These are phyloP conservation scores for Dendrophyllia cribrosa DNA, from an alignment of 64 coral and sea anemone genomes.

Conservation along the genomic window DNA sequence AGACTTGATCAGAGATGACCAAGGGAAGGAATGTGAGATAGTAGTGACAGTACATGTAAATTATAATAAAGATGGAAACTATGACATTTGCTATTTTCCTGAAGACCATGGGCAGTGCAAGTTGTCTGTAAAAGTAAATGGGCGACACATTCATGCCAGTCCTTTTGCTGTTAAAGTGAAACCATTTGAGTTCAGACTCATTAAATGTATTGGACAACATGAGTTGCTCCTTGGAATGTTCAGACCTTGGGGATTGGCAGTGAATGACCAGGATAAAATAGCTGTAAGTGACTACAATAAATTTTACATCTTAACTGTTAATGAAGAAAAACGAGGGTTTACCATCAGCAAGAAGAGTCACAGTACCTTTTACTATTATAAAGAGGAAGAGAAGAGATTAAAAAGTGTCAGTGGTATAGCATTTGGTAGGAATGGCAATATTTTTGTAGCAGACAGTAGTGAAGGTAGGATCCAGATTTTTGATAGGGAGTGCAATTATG, in stretches of 20 bases:
- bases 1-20: neutral
- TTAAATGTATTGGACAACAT: neutral
- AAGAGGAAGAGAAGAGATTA: neutral
- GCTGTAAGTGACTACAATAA: neutral
- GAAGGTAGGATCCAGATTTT: neutral
- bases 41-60: neutral
- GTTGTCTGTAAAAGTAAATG: slow-evolving; percentile 33
- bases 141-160: neutral
- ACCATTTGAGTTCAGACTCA: neutral
- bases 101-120: slow-evolving; percentile 14
- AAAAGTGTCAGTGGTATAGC: neutral
- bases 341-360: no score
- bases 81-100: slow-evolving; percentile 34
- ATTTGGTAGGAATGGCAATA: neutral
- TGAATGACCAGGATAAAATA: slow-evolving; percentile 15
- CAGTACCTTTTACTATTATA: no score
- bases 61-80: slow-evolving; percentile 9
- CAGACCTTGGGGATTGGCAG: neutral
- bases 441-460: neutral
- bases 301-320: no score
- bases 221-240: neutral
- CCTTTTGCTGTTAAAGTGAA: slow-evolving; percentile 5
- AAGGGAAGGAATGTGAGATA: neutral
- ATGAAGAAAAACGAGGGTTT: no score
- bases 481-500: neutral